These are phyloP conservation scores for Centrocercus urophasianus DNA, from an alignment of 2,113 vertebrate genomes.

Conservation along the genomic window DNA sequence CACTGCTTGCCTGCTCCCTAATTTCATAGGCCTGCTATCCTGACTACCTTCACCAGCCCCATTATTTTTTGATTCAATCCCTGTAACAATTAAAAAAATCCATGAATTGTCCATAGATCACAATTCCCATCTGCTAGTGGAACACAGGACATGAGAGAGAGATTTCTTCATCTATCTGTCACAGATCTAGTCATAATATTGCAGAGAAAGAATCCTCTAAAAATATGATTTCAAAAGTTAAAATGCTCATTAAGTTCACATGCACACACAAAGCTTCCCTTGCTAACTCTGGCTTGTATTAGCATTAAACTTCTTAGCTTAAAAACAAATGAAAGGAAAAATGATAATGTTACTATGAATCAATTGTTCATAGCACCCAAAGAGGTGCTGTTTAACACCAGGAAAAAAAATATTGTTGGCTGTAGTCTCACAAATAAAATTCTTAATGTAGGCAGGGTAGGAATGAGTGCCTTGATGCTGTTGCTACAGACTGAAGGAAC, in stretches of 20 bases:
- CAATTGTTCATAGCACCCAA: background rate
- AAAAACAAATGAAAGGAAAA: background rate
- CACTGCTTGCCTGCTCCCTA: background rate
- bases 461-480: background rate
- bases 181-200: background rate
- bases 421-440: background rate
- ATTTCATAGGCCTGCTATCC: constrained; percentile 9
- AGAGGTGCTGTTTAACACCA: background rate
- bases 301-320: background rate
- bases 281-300: background rate
- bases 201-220: background rate
- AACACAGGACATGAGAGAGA: background rate
- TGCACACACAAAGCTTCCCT: background rate
- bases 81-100: background rate
- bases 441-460: background rate
- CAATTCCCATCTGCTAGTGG: background rate
- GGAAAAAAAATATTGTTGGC: background rate
- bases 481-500: background rate
- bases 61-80: background rate
- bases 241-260: background rate
- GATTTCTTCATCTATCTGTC: background rate
- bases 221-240: background rate
- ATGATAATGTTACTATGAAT: background rate
- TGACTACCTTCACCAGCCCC: background rate
- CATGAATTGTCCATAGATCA: background rate